These are phyloP conservation scores for Onychostruthus taczanowskii DNA, from an alignment of 2,113 vertebrate genomes.

Conservation along the genomic window DNA sequence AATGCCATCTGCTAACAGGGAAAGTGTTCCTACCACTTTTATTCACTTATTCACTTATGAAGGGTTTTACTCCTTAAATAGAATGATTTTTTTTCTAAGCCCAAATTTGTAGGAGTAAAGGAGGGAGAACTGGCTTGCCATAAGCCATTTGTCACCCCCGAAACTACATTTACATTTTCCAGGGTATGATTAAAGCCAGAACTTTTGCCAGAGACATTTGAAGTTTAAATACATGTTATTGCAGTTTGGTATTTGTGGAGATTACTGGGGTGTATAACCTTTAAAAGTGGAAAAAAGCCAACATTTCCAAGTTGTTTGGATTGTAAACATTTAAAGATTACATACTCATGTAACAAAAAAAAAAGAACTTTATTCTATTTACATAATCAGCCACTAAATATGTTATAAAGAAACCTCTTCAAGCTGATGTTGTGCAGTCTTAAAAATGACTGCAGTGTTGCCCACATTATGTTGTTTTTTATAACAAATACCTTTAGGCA, in stretches of 20 bases:
- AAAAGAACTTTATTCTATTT: slow-evolving; percentile 1
- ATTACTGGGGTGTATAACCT: slow-evolving; percentile 24
- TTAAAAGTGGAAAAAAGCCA: slow-evolving; percentile 34
- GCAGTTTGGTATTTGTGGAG: slow-evolving; percentile 10
- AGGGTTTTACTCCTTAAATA: neutral
- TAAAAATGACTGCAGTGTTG: neutral
- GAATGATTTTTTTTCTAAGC: neutral
- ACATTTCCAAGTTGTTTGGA: slow-evolving; percentile 27
- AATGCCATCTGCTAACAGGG: neutral
- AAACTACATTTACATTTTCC: slow-evolving; percentile 31
- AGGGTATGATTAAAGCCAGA: slow-evolving; percentile 20
- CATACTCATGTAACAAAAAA: neutral
- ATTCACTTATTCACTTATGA: neutral
- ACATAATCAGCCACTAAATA: neutral
- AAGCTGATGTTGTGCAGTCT: neutral
- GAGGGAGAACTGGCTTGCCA: neutral
- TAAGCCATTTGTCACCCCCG: slow-evolving; percentile 12
- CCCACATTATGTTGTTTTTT: neutral
- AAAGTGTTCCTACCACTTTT: neutral
- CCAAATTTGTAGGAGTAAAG: neutral
- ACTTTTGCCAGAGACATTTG: neutral
- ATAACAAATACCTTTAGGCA: neutral
- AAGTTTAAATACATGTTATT: slow-evolving; percentile 30
- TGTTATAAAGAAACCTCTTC: neutral
- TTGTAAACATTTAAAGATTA: slow-evolving; percentile 23